phyloP scores from a whole-genome alignment of 2,113 vertebrate species.

The Prionailurus bengalensis region DNA sequence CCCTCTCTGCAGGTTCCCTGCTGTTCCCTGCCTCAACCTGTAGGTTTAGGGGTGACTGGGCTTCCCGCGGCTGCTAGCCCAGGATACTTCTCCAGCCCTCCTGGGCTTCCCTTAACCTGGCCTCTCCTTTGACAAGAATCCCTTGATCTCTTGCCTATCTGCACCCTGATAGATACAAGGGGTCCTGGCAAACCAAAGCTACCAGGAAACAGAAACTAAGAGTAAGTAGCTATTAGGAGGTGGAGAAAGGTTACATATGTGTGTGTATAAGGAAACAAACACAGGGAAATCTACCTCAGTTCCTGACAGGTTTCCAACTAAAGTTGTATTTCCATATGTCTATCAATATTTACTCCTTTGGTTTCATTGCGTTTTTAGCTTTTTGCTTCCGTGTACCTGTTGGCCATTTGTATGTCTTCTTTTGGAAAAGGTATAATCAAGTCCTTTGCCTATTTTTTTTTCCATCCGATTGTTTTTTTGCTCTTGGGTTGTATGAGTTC shows the following conservation, averaged over 20 bases:
- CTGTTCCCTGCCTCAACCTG: background rate
- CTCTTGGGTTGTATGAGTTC: background rate
- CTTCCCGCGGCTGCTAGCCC: background rate
- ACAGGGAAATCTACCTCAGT: background rate
- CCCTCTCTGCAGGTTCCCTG: background rate
- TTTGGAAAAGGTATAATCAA: background rate
- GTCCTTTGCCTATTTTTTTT: background rate
- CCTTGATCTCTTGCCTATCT: background rate
- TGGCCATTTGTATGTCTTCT: background rate
- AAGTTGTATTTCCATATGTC: background rate
- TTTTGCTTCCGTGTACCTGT: background rate
- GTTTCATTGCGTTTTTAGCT: background rate
- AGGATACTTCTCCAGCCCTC: background rate
- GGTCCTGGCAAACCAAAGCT: background rate
- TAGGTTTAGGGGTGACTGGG: background rate
- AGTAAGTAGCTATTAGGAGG: background rate
- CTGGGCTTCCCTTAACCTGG: background rate
- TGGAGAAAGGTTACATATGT: background rate
- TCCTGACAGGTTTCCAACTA: background rate
- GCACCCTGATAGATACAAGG: background rate
- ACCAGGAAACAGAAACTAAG: background rate
- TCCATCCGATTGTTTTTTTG: background rate
- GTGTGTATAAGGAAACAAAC: background rate
- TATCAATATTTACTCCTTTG: background rate
- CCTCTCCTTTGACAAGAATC: background rate